Conservation (phyloP, 2,113 vertebrate species). For the Psilopogon haemacephalus region DNA sequence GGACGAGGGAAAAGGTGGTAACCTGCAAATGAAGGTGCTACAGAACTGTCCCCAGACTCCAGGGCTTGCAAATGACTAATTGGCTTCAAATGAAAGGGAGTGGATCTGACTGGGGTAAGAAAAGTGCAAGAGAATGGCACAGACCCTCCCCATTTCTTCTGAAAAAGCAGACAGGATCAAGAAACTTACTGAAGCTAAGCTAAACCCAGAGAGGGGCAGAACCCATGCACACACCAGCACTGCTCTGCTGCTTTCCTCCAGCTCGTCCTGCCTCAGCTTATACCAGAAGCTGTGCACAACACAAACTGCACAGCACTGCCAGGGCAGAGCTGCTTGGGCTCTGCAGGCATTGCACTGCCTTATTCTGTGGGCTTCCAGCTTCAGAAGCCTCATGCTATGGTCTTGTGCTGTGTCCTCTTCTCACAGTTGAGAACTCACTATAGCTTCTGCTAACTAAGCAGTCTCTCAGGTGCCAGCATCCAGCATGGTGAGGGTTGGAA, state of each 20-base stretch:
- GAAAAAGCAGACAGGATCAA: background rate
- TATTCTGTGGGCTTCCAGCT: background rate
- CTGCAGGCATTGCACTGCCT: background rate
- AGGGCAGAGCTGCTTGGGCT: background rate
- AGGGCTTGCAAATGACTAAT: background rate
- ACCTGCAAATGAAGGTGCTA: background rate
- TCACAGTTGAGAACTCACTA: background rate
- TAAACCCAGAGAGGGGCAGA: background rate
- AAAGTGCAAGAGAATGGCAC: background rate
- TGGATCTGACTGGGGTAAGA: background rate
- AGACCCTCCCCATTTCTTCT: background rate
- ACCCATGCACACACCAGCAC: rapidly evolving
- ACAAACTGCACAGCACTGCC: background rate
- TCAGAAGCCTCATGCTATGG: background rate
- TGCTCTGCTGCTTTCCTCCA: background rate
- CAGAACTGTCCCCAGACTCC: background rate
- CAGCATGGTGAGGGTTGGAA: no score
- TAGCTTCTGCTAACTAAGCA: background rate
- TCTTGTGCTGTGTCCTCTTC: background rate
- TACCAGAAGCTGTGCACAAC: rapidly evolving
- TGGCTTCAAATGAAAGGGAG: background rate
- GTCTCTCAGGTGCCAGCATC: background rate
- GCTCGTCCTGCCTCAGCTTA: rapidly evolving
- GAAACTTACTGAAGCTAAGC: background rate
- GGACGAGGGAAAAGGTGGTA: background rate